These are phyloP conservation scores for Perca flavescens DNA, from an alignment of 2,113 vertebrate genomes.

Conservation along the genomic window DNA sequence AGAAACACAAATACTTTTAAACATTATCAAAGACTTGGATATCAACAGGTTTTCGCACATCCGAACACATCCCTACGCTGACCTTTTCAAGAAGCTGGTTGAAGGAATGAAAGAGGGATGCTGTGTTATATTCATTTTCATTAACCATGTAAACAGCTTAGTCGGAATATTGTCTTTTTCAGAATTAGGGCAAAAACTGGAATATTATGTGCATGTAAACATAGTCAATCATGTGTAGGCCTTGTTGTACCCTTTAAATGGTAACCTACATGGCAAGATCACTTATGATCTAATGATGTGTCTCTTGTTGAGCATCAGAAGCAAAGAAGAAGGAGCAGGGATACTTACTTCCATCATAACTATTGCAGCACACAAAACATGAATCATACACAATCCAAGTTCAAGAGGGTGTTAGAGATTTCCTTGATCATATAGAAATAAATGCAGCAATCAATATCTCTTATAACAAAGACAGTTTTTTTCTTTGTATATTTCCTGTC, in stretches of 20 bases:
- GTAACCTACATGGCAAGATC: background rate
- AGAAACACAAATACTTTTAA: too few species aligned
- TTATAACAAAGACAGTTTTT: background rate
- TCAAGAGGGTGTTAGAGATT: background rate
- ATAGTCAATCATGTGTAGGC: background rate
- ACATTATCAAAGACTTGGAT: too few species aligned
- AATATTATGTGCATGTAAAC: too few species aligned
- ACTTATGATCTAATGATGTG: background rate
- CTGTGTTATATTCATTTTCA: too few species aligned
- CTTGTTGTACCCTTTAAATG: background rate
- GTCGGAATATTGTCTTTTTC: too few species aligned
- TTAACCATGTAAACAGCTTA: too few species aligned
- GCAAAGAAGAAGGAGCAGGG: background rate
- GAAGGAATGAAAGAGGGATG: too few species aligned
- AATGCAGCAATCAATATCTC: background rate
- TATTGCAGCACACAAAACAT: background rate
- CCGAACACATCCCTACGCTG: too few species aligned
- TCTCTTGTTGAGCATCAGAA: background rate
- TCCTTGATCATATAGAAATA: background rate
- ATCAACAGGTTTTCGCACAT: too few species aligned
- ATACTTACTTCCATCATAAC: background rate
- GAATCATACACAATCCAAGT: background rate
- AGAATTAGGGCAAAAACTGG: too few species aligned
- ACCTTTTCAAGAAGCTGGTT: too few species aligned
- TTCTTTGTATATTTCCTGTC: background rate